Conservation (phyloP, 2,888 invertebrate genomes). For the Arenicola marina region DNA sequence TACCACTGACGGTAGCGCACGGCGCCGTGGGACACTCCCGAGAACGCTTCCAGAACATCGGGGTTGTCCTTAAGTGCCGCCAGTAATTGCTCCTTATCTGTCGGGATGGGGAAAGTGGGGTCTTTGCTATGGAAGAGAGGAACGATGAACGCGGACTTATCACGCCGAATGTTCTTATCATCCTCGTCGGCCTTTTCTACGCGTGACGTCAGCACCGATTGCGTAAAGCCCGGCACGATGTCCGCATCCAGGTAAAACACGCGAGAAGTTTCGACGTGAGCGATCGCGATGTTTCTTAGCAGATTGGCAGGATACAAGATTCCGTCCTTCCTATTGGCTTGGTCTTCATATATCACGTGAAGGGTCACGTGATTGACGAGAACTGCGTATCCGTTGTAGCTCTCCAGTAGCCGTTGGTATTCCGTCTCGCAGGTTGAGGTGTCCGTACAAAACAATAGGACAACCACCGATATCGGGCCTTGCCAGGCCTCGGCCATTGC, state of each 20-base stretch:
- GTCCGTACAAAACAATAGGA: constrained; percentile 9
- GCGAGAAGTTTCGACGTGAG: constrained; percentile 3
- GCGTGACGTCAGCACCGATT: background rate
- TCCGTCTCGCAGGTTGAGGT: background rate
- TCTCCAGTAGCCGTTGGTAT: background rate
- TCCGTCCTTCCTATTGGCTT: constrained; percentile 6
- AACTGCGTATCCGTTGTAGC: constrained; percentile 1
- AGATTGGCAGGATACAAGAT: constrained; percentile 17
- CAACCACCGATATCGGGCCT: constrained; percentile 22
- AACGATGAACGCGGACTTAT: constrained; percentile 14
- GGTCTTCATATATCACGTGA: constrained; percentile 18
- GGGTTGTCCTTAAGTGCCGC: background rate
- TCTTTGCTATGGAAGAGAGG: constrained; percentile 11
- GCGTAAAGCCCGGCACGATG: constrained; percentile 12
- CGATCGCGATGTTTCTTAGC: constrained; percentile 17
- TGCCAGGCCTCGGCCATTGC: constrained; percentile 10
- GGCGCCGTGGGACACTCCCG: constrained; percentile 8
- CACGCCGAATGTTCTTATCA: background rate
- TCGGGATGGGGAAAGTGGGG: constrained; percentile 2
- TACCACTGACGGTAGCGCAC: constrained; percentile 15
- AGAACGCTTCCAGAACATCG: background rate
- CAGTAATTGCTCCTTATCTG: constrained; percentile 5
- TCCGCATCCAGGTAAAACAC: constrained; percentile 21
- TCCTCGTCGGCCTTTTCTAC: background rate
- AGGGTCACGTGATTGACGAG: constrained; percentile 7